Percentiles rank a stretch among this genome's conserved stretches.
Conservation (phyloP, 2,888 invertebrate species). For the Limnephilus marmoratus region DNA sequence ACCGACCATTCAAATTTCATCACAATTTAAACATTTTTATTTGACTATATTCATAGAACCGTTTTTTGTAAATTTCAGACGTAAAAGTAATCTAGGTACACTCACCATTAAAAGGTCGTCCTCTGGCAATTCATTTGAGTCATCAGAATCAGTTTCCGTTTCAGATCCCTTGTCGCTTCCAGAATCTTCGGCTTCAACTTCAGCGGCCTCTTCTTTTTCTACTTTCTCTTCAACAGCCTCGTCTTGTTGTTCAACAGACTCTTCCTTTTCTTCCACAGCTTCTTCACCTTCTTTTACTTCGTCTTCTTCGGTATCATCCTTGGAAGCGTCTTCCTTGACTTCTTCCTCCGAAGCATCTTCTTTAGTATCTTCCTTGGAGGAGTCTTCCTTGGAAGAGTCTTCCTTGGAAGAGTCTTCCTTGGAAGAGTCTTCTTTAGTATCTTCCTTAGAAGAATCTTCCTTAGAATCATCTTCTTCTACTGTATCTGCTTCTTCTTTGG, state of each 20-base stretch:
- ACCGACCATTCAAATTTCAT: neutral
- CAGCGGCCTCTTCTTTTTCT: slow-evolving; percentile 64
- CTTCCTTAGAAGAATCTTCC: slow-evolving; percentile 66
- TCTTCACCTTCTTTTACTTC: slow-evolving; percentile 66
- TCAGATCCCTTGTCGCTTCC: slow-evolving; percentile 68
- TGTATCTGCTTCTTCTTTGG: slow-evolving; percentile 65
- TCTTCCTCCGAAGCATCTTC: slow-evolving; percentile 68
- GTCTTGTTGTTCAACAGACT: slow-evolving; percentile 66
- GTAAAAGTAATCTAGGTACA: neutral
- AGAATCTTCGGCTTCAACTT: slow-evolving; percentile 68
- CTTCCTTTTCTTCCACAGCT: slow-evolving; percentile 62
- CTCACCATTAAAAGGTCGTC: slow-evolving; percentile 81
- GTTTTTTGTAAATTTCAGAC: neutral
- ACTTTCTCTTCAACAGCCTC: slow-evolving; percentile 62
- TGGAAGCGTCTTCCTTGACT: slow-evolving; percentile 67
- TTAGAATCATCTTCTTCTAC: slow-evolving; percentile 66
- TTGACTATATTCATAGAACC: neutral
- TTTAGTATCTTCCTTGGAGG: slow-evolving; percentile 68
- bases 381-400: slow-evolving; percentile 65
- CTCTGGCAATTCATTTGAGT: slow-evolving; percentile 74
- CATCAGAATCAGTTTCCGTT: slow-evolving; percentile 64
- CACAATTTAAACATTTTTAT: neutral
- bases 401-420: slow-evolving; percentile 66
- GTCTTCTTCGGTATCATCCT: slow-evolving; percentile 67
- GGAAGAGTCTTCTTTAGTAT: slow-evolving; percentile 66